These are phyloP conservation scores for Apamea epomidion DNA, from an alignment of 2,888 invertebrate genomes.

Conservation along the genomic window DNA sequence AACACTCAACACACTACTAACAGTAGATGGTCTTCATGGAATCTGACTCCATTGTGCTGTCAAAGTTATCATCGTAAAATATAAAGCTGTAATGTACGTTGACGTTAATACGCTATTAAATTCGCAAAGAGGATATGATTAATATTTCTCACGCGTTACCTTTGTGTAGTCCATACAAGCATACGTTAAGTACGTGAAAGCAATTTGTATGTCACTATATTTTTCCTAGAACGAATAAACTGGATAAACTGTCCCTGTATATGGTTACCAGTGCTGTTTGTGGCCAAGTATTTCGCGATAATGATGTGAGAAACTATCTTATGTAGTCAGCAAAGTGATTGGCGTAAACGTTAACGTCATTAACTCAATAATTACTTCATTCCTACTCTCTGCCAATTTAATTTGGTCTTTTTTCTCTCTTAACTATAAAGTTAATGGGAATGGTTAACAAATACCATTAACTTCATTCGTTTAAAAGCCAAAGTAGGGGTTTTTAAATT, in stretches of 20 bases:
- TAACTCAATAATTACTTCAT: slow-evolving; percentile 60
- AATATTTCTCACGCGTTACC: slow-evolving; percentile 78
- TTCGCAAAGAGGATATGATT: slow-evolving; percentile 75
- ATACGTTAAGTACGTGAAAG: slow-evolving; percentile 71
- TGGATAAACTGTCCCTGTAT: slow-evolving; percentile 63
- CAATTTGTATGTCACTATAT: slow-evolving; percentile 73
- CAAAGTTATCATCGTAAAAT: slow-evolving; percentile 73
- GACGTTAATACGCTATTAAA: slow-evolving; percentile 66
- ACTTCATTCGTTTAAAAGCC: not conserved
- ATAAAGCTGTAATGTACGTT: slow-evolving; percentile 56
- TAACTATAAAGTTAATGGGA: slow-evolving; percentile 14
- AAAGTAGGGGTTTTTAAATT: slow-evolving; percentile 6
- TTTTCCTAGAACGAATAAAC: slow-evolving; percentile 66
- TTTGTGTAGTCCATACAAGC: slow-evolving; percentile 60
- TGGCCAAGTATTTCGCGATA: slow-evolving; percentile 50
- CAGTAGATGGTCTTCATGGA: slow-evolving; percentile 57
- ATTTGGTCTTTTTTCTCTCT: slow-evolving; percentile 25
- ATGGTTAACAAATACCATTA: slow-evolving; percentile 26
- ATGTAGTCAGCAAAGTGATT: slow-evolving; percentile 49
- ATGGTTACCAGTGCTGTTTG: slow-evolving; percentile 52
- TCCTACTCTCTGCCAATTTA: slow-evolving; percentile 41
- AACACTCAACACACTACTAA: slow-evolving; percentile 40
- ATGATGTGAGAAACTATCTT: slow-evolving; percentile 57
- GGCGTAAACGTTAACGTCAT: slow-evolving; percentile 54
- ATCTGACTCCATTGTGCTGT: slow-evolving; percentile 75